A percentile compares a stretch with the other conserved stretches of the same genome.
Conservation (phyloP, 2,797 vertebrate species). For the Champsocephalus gunnari region DNA sequence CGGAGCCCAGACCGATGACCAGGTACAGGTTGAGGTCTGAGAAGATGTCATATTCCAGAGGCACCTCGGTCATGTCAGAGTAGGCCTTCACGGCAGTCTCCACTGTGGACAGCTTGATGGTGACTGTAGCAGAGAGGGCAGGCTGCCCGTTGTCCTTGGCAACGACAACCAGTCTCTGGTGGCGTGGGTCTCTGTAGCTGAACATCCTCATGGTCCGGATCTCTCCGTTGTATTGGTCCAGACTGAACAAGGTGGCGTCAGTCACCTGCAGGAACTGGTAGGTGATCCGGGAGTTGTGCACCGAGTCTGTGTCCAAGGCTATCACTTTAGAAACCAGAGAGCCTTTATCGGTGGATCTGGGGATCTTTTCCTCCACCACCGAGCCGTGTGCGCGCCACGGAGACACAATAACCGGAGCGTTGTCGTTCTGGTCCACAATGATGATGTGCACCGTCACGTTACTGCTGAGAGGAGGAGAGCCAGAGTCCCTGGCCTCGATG, state of each 20-base stretch:
- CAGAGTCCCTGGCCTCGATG: constrained; percentile 77
- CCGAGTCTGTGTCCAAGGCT: constrained; percentile 73
- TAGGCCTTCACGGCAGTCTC: constrained; percentile 65
- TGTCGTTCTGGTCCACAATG: constrained; percentile 77
- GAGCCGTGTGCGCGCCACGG: constrained; percentile 73
- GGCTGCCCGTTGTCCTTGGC: constrained; percentile 71
- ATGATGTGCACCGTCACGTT: constrained; percentile 72
- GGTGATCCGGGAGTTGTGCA: constrained; percentile 75
- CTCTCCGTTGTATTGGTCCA: constrained; percentile 80
- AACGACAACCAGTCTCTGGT: constrained; percentile 53
- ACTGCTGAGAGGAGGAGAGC: constrained; percentile 76
- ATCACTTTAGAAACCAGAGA: constrained; percentile 75
- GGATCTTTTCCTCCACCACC: constrained; percentile 49
- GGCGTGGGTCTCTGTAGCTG: constrained; percentile 76
- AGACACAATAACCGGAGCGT: constrained; percentile 71
- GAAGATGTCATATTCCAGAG: constrained; percentile 72
- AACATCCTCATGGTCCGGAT: constrained; percentile 78
- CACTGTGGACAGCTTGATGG: constrained; percentile 72
- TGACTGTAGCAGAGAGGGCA: constrained; percentile 70
- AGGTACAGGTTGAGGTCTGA: constrained; percentile 73
- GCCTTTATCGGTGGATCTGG: constrained; percentile 72
- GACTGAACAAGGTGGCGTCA: constrained; percentile 76
- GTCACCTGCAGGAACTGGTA: constrained; percentile 78
- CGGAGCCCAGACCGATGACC: constrained; percentile 58
- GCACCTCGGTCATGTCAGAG: constrained; percentile 69